Base-by-base conservation (phyloP, 2,888 invertebrate genomes). In the Germaria angustata region DNA sequence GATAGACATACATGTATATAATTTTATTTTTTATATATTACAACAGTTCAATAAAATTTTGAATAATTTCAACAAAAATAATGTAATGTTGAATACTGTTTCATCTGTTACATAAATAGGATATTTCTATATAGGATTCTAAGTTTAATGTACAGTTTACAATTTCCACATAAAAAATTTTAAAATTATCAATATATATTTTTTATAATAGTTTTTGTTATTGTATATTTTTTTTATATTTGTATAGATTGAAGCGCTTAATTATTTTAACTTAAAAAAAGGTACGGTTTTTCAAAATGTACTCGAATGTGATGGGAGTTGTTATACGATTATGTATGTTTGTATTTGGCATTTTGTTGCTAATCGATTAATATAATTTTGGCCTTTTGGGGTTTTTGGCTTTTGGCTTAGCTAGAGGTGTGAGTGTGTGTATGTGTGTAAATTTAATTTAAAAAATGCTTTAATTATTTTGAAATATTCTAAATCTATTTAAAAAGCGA, bases 401-500 rank as follows among this genome's bases (percentile, higher is more conserved):
- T 44, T 59, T 72, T 53, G 57, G 55, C 41, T 57, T 65, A 39
- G 73, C 51, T 73, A 61, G 44, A 59, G 78, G 69, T 76, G 41
- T 80, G 51, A 22, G 0, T 11, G 20, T 49, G 51, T 51, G 51
- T 51, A 49, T 75, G 15, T n/a, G n/a, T n/a, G n/a, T n/a, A n/a
- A n/a, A n/a, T 66, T 75, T 66, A 59, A 55, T 36, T 22, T 46
- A 68, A 61, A 76, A 76, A 49, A 57, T 59, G 66, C 41, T 53
- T 65, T 46, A 44, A 46, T 68, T 51, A 24, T 57, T 68, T 61
- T 24, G 9, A 68, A 71, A 51, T 41, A 63, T 53, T 59, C 68
- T 75, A 79, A 78, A 85, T 81, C 87, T 88, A 87, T 86, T 89
- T 88, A 88, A 89, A 90, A 85, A 90, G 89, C 88, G 89, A 89